Evolutionary conservation across 2,113 vertebrate species (phyloP).

Genomic region (Colistium nudipinnis): DNA sequence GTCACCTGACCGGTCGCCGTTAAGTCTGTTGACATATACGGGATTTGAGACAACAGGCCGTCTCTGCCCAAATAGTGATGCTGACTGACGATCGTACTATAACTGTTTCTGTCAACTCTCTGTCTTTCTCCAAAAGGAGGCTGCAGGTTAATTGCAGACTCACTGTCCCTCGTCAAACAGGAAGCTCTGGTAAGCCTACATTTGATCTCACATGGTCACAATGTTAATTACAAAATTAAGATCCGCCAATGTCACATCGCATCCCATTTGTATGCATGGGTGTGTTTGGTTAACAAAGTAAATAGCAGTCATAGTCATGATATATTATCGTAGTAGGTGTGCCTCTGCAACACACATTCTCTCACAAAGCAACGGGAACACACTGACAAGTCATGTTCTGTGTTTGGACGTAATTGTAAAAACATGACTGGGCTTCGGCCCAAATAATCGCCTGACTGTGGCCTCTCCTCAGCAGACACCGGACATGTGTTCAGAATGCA

Average conservation of each 20-base stretch:
- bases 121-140: slow-evolving; percentile 53
- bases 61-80: no score
- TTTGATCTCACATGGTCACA: neutral
- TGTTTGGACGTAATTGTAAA: neutral
- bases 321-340: no score
- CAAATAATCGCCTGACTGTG: neutral
- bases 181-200: slow-evolving; percentile 40
- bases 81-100: neutral
- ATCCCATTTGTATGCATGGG: no score
- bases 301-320: no score
- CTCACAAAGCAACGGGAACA: neutral
- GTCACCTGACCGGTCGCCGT: slow-evolving; percentile 21
- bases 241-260: no score
- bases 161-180: slow-evolving; percentile 23
- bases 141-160: slow-evolving; percentile 56
- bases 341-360: neutral
- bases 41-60: neutral
- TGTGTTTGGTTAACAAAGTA: no score
- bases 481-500: slow-evolving; percentile 75
- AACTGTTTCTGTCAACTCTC: neutral
- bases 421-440: no score
- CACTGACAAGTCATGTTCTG: neutral
- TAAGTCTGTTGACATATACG: neutral
- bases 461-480: slow-evolving; percentile 43
- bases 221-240: neutral